These are phyloP conservation scores for Girardia tigrina DNA, from an alignment of 2,888 invertebrate species.

Conservation along the genomic window DNA sequence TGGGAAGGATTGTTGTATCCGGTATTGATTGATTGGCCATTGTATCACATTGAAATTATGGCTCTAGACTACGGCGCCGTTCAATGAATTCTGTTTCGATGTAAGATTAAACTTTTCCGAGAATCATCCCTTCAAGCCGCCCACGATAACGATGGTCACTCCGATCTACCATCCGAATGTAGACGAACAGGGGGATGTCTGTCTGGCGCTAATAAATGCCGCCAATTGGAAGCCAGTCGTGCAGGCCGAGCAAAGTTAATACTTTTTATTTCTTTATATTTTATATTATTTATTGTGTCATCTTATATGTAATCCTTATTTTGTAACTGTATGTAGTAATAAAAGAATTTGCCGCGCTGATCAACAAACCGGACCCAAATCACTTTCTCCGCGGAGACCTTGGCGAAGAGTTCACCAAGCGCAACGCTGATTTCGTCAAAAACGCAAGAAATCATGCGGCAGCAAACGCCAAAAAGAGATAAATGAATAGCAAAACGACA, in stretches of 20 bases:
- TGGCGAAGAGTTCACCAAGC: constrained; percentile 88
- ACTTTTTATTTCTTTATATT: not conserved
- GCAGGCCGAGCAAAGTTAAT: constrained; percentile 76
- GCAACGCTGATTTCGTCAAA: constrained; percentile 89
- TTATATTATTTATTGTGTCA: not conserved
- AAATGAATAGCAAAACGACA: not conserved
- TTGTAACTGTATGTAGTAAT: constrained; percentile 75
- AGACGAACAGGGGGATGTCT: constrained; percentile 96
- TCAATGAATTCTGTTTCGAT: constrained; percentile 93
- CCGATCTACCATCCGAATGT: constrained; percentile 99
- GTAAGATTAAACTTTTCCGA: constrained; percentile 95
- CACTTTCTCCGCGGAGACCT: constrained; percentile 88
- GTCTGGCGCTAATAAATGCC: constrained; percentile 86
- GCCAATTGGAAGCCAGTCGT: constrained; percentile 99
- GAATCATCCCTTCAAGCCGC: constrained; percentile 97
- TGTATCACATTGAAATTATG: not conserved
- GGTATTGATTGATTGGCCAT: not conserved
- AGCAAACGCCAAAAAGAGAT: constrained; percentile 77
- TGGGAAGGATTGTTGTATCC: constrained; percentile 18
- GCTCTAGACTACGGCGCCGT: constrained; percentile 73
- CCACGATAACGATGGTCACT: constrained; percentile 92
- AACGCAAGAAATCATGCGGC: constrained; percentile 96
- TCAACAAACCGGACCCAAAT: constrained; percentile 94
- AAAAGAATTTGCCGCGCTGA: constrained; percentile 80
- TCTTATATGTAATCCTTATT: no score